Evolutionary conservation across 2,888 invertebrate species (phyloP), one percentile per base, ranked within the genome.

Genomic region (Entomobrya proxima): DNA sequence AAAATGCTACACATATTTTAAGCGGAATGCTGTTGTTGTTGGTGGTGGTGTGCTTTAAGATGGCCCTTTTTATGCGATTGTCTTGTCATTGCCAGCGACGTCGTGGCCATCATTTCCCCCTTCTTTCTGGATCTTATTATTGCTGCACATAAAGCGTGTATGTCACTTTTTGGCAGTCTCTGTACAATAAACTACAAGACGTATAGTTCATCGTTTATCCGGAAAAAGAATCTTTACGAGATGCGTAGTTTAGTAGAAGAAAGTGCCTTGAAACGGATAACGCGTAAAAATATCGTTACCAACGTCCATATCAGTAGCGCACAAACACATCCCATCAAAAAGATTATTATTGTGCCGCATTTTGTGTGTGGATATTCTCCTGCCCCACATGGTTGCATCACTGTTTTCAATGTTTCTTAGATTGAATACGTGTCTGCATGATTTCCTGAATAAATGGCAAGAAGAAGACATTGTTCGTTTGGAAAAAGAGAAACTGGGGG

Each of bases 321-420:
- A 47, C 72, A 72, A 24, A 32, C 67, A 69, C 27, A 52, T 67
- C 35, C 18, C 58, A 79, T 79, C 67, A 79, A 44, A 69, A 69
- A 52, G 67, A 67, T 64, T 64, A 78, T 78, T 72, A 72, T 80
- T 69, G 61, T 44, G 55, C 44, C 58, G 69, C 35, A 69, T 79
- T 77, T 61, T 61, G 32, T 32, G n/a, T 18, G 15, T 58, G 58
- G 30, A 58, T 35, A 35, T 30, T 55, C 9, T 37, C 27, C 55
- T 58, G 58, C n/a, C 72, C 40, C 24, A 27, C 13, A 24, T 64
- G n/a, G 64, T n/a, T 18, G 18, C 32, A n/a, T n/a, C 13, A 32
- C 32, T 61, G 30, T 13, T 35, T 64, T 21, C 37, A 32, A 72
- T 72, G 47, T 15, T 24, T 72, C n/a, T 27, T n/a, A 72, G 72